Base-by-base conservation (phyloP, 2,888 invertebrate genomes). In the Chaetogeoica ovagalla region DNA sequence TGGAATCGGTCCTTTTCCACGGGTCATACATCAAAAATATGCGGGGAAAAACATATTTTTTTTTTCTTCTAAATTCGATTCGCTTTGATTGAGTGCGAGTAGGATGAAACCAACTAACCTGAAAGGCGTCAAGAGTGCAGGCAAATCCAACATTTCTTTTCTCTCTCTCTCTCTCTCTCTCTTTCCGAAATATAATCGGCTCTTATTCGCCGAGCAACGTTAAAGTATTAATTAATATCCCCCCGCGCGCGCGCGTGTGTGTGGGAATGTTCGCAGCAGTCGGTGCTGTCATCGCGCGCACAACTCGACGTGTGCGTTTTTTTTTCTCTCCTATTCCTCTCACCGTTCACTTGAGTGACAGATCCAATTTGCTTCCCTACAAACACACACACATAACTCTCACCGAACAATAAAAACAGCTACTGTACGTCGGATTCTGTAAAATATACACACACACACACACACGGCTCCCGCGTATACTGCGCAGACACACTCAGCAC, bases 291-390 rank as follows among this genome's bases (percentile, higher is more conserved):
- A 77, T 43, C 69, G 76, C 2, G 21, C 30, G 1, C 30, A 30
- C 30, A 30, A 30, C 30, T 30, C 52, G 60, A n/a, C 9, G 73
- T 55, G 52, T 55, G 23, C 21, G 52, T 37, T 71, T 75, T 65
- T 74, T 65, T 52, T 48, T n/a, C 39, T 43, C 55, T 13, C 57
- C 13, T 23, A 19, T 11, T 55, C n/a, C 55, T 43, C 55, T 57
- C 37, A n/a, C 63, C 63, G 13, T 66, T 43, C 48, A 63, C 63
- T 79, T 79, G 77, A 79, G 77, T 79, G 77, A 79, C 77, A 79
- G 77, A 79, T 79, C 69, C 77, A 79, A 79, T 79, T 79, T 79
- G 77, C 63, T 79, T 79, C 70, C 77, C 77, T 39, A 39, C 55
- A 48, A 0, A 3, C 9, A 48, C 48, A 13, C 15, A 11, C 3